Conservation (phyloP, 2,113 vertebrate genomes). For the Gambusia affinis region DNA sequence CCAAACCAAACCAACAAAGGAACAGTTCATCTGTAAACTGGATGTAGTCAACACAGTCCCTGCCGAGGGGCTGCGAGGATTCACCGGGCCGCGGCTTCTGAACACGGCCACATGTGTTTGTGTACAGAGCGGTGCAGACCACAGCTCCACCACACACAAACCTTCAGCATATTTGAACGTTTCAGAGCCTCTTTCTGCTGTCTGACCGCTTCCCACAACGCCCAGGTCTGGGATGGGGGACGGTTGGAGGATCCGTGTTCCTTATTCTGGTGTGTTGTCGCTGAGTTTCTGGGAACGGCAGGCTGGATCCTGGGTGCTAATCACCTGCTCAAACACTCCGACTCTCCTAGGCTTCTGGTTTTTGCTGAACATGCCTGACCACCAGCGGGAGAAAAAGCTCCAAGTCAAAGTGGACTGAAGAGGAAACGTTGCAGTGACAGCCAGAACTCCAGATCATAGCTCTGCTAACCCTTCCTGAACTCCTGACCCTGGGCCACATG, state of each 20-base stretch:
- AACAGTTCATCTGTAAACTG: conserved; percentile 49
- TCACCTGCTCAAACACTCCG: conserved; percentile 67
- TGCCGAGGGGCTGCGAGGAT: conserved; percentile 32
- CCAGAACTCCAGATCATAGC: neutral
- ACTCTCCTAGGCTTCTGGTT: conserved; percentile 52
- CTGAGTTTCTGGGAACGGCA: conserved; percentile 72
- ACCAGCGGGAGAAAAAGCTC: neutral
- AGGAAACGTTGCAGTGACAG: neutral
- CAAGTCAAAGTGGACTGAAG: neutral
- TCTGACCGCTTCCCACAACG: conserved; percentile 57
- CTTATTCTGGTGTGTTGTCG: conserved; percentile 58
- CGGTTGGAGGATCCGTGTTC: conserved; percentile 67
- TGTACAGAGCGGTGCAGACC: conserved; percentile 56
- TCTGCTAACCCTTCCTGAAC: too few relatives aligned
- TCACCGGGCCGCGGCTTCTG: conserved; percentile 44
- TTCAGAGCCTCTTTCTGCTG: conserved; percentile 66
- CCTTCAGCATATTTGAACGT: conserved; percentile 66
- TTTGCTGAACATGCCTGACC: conserved; percentile 38
- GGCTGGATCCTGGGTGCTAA: conserved; percentile 68
- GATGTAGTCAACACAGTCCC: conserved; percentile 72
- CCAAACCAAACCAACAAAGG: conserved; percentile 58
- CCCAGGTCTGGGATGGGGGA: conserved; percentile 59
- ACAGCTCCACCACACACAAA: conserved; percentile 68
- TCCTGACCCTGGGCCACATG: too few relatives aligned
- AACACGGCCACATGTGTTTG: conserved; percentile 66